Conservation (phyloP, 1,140 invertebrate species). For the Papilio dardanus region DNA sequence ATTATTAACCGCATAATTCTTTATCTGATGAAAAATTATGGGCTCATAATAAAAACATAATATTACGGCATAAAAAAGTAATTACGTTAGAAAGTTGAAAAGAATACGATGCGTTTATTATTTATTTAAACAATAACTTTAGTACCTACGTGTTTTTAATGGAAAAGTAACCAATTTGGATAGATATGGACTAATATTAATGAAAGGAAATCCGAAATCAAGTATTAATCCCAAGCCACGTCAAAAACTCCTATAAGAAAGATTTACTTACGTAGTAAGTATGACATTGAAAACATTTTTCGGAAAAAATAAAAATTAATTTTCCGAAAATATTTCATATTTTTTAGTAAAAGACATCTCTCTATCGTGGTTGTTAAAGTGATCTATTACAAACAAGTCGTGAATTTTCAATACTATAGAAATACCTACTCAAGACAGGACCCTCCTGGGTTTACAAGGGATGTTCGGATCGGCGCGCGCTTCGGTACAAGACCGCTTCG, state of each 20-base stretch:
- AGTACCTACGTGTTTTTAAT: too few relatives aligned
- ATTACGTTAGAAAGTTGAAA: conserved; percentile 9
- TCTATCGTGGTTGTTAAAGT: background rate
- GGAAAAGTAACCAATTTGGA: too few relatives aligned
- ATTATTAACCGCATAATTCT: conserved; percentile 22
- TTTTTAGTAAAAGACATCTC: too few relatives aligned
- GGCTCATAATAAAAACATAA: conserved; percentile 4
- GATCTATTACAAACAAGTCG: background rate
- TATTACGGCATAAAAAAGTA: background rate
- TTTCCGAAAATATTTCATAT: too few relatives aligned
- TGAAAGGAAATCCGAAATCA: background rate
- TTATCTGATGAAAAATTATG: conserved; percentile 33
- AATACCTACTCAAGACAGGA: conserved; percentile 43
- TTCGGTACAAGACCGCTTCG: conserved; percentile 48
- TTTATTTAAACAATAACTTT: background rate
- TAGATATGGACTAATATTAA: background rate
- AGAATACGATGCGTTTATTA: background rate
- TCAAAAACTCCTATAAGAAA: background rate
- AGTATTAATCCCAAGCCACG: background rate
- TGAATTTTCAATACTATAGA: background rate
- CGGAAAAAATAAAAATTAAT: too few relatives aligned
- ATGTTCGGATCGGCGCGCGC: conserved; percentile 68
- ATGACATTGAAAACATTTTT: too few relatives aligned
- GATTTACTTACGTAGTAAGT: background rate
- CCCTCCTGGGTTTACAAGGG: conserved; percentile 45